Evolutionary conservation across 2,888 invertebrate species (phyloP).

Genomic region (Megamerina dolium): DNA sequence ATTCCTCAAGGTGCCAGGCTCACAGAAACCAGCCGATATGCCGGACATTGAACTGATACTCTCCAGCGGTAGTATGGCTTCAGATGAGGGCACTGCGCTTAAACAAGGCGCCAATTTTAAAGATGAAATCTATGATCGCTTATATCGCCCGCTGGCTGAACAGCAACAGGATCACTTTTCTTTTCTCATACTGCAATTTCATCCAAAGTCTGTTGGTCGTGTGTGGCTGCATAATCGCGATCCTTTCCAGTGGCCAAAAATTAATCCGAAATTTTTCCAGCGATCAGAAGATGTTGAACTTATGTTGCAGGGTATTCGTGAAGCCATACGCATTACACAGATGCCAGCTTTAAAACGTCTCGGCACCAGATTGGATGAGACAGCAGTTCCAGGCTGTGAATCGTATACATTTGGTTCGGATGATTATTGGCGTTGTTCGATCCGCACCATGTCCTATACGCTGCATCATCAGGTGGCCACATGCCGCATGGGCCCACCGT

Average conservation of each 20-base stretch:
- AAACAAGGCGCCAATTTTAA: constrained; percentile 55
- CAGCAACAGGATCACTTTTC: constrained; percentile 54
- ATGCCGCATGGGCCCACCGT: constrained; percentile 64
- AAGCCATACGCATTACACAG: constrained; percentile 54
- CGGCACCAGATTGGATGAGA: constrained; percentile 53
- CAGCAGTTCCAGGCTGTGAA: constrained; percentile 54
- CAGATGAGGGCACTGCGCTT: constrained; percentile 56
- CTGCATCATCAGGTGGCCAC: constrained; percentile 64
- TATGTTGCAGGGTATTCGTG: constrained; percentile 57
- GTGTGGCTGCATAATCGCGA: constrained; percentile 61
- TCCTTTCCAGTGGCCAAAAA: constrained; percentile 56
- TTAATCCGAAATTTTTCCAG: constrained; percentile 57
- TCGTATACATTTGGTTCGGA: constrained; percentile 53
- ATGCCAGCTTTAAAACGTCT: constrained; percentile 57
- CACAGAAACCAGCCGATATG: constrained; percentile 55
- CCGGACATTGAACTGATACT: constrained; percentile 64
- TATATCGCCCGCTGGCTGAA: constrained; percentile 54
- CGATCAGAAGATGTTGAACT: constrained; percentile 51
- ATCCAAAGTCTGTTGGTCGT: constrained; percentile 68
- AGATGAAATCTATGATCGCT: constrained; percentile 53
- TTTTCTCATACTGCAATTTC: constrained; percentile 63
- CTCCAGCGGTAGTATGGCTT: constrained; percentile 58
- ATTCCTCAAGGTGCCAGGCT: constrained; percentile 57
- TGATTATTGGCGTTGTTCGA: constrained; percentile 66
- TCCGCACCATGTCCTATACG: constrained; percentile 57